Conservation (phyloP, 2,797 vertebrate species). For the Chelon auratus region DNA sequence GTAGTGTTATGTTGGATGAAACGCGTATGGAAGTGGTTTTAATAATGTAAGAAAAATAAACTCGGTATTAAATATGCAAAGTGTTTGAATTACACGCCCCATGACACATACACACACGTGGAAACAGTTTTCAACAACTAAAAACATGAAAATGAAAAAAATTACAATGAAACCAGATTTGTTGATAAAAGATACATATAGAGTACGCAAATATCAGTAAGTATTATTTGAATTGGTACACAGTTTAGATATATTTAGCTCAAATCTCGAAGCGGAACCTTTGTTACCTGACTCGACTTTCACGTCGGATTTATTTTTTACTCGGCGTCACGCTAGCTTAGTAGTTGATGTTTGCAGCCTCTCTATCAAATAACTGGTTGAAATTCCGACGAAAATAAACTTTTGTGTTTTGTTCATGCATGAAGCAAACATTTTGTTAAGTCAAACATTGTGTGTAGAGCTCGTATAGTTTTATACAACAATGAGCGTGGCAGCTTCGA, state of each 20-base stretch:
- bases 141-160: not conserved
- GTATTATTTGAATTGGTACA: not conserved
- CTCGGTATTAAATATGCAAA: not conserved
- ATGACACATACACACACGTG: not conserved
- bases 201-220: not conserved
- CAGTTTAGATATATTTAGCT: not conserved
- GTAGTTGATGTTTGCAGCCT: not conserved
- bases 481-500: no score
- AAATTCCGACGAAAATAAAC: not conserved
- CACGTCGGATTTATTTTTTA: constrained; percentile 64
- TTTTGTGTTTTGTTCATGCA: no score
- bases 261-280: constrained; percentile 32
- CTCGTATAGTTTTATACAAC: no score
- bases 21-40: not conserved
- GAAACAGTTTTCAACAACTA: not conserved
- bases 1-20: no score
- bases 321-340: constrained; percentile 13
- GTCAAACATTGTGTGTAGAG: no score
- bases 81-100: not conserved
- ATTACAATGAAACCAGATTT: not conserved
- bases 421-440: no score
- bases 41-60: not conserved
- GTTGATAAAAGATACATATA: not conserved
- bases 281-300: constrained; percentile 4
- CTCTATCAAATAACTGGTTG: not conserved